Conservation (phyloP, 2,797 vertebrate genomes). For the Tachyglossus aculeatus region DNA sequence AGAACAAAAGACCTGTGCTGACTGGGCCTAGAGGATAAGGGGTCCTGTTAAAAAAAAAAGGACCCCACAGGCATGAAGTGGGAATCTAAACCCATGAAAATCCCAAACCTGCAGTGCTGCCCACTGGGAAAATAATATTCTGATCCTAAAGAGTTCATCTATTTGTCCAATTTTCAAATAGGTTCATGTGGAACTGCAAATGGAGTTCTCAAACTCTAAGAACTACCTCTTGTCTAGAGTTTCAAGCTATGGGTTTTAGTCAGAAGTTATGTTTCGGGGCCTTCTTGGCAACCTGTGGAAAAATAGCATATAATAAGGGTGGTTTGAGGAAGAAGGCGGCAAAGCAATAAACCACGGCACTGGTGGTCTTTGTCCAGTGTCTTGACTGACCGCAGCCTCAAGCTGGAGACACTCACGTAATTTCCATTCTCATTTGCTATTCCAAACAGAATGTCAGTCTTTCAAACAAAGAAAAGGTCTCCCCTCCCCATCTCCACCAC, state of each 20-base stretch:
- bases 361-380: neutral
- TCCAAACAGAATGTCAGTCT: neutral
- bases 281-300: neutral
- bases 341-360: neutral
- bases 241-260: neutral
- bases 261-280: neutral
- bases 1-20: too few relatives aligned
- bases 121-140: too few relatives aligned
- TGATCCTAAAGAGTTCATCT: too few relatives aligned
- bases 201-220: neutral
- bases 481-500: neutral
- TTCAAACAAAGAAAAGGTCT: neutral
- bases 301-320: too few relatives aligned
- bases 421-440: neutral
- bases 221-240: neutral
- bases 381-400: neutral
- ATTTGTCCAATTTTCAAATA: neutral
- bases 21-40: too few relatives aligned
- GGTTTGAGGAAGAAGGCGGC: too few relatives aligned
- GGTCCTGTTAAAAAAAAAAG: too few relatives aligned
- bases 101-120: too few relatives aligned
- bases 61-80: too few relatives aligned
- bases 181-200: neutral
- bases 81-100: too few relatives aligned
- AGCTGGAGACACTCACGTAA: neutral